Base-by-base conservation (phyloP, 1,140 invertebrate species). In the Acromyrmex charruanus region DNA sequence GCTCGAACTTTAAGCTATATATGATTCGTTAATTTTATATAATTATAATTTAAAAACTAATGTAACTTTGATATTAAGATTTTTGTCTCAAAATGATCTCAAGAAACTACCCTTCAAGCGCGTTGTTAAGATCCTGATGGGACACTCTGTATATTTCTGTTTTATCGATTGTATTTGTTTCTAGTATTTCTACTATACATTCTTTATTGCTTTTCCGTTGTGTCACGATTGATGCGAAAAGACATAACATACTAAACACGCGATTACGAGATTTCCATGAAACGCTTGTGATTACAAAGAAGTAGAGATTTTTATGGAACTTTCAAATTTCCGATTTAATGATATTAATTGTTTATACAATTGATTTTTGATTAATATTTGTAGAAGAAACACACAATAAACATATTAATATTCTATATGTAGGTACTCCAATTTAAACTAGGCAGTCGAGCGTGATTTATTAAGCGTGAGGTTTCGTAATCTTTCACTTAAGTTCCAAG, bases 391-490 rank as follows among this genome's bases (percentile, higher is more conserved):
- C 4, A 12, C 7, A 39, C 31, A n/a, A 35, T 18, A 59, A 35
- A 6, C 9, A 35, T 66, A 65, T 65, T 66, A 65, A 65, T 61
- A 61, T 66, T 35, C 63, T 35, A 39, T 66, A 66, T 39, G 39
- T 7, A 65, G 18, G 21, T 5, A 39, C 18, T 21, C 65, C 1
- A 18, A 3, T 21, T 66, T 66, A 66, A 66, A 39, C 31, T 39
- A n/a, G 18, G 18, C 65, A 66, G 65, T 39, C 31, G 31, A 66
- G 65, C 65, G 63, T 31, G 65, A 39, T 66, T 66, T 66, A 66
- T 66, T 66, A 66, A 66, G 65, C 31, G 31, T 35, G 65, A 66
- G 18, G 65, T 66, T 66, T 66, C 35, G 65, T 39, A 66, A 66
- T 66, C 65, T 66, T 66, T 66, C 65, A 39, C 35, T 66, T 66